These are phyloP conservation scores for Thamnaconus septentrionalis DNA, from an alignment of 2,113 vertebrate species.

Conservation along the genomic window DNA sequence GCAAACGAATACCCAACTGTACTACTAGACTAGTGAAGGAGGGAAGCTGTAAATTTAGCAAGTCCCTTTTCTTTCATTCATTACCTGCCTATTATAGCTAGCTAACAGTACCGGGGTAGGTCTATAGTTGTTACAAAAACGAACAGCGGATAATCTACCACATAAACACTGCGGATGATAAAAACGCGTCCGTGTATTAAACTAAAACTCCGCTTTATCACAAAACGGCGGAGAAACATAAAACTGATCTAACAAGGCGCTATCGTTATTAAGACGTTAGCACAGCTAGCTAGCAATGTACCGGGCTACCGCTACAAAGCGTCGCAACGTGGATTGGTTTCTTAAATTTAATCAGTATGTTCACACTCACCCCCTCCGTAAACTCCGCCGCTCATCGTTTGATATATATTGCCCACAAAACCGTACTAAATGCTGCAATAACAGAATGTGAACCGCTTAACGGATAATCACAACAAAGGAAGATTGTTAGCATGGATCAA, in stretches of 20 bases:
- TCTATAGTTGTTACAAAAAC: not conserved
- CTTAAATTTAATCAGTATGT: slow-evolving; percentile 12
- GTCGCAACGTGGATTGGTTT: slow-evolving; percentile 55
- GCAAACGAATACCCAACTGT: too few species aligned
- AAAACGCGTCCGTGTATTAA: too few species aligned
- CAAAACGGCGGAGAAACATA: not conserved
- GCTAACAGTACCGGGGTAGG: not conserved
- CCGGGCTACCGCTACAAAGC: slow-evolving; percentile 37
- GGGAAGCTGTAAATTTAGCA: not conserved
- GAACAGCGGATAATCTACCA: not conserved
- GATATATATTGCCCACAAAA: slow-evolving; percentile 3
- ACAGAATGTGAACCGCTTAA: slow-evolving; percentile 23
- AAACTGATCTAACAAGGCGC: not conserved
- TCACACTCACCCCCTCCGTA: slow-evolving; percentile 81
- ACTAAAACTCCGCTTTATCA: too few species aligned
- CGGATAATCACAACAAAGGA: slow-evolving; percentile 70
- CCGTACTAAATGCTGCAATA: slow-evolving; percentile 5
- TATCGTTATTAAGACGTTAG: slow-evolving; percentile 13
- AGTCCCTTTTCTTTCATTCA: not conserved
- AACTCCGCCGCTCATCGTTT: slow-evolving; percentile 80
- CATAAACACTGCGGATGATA: too few species aligned
- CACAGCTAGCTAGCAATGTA: slow-evolving; percentile 35
- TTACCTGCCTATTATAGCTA: not conserved
- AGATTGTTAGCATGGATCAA: slow-evolving; percentile 42
- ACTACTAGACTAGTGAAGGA: too few species aligned